Evolutionary conservation across 2,888 invertebrate genomes (phyloP).

Genomic region (Lymantria dispar): DNA sequence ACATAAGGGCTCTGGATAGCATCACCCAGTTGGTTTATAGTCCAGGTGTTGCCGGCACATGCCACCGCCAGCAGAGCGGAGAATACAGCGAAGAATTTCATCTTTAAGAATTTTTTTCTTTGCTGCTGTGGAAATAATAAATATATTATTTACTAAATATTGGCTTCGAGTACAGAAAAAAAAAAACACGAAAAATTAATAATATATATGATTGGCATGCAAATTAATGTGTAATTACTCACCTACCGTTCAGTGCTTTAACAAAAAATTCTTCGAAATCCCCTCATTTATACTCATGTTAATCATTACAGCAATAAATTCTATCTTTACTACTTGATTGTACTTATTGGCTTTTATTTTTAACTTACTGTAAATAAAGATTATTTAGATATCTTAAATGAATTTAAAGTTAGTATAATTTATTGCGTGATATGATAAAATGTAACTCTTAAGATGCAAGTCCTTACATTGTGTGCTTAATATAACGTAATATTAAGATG

Average conservation of each 20-base stretch:
- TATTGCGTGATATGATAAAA: not conserved
- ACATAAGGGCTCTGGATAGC: constrained; percentile 49
- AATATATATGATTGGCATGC: no score
- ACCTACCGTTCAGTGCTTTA: constrained; percentile 24
- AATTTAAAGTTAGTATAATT: no score
- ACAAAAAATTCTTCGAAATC: not conserved
- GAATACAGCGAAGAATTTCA: constrained; percentile 64
- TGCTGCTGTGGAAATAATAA: constrained; percentile 6
- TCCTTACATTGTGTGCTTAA: no score
- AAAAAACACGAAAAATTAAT: no score
- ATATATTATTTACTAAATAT: not conserved
- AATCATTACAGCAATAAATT: constrained; percentile 27
- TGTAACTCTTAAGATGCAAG: not conserved
- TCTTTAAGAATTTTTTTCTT: constrained; percentile 33
- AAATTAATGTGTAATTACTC: constrained; percentile 7
- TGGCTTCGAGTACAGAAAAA: not conserved
- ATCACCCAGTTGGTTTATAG: constrained; percentile 43
- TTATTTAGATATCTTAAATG: constrained; percentile 6
- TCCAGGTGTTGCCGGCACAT: constrained; percentile 37
- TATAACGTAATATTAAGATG: no score
- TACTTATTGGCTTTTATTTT: constrained; percentile 12
- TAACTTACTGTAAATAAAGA: constrained; percentile 22
- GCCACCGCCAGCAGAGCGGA: constrained; percentile 44
- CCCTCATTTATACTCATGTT: constrained; percentile 24
- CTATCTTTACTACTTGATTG: constrained; percentile 31